Conservation (phyloP, 2,113 vertebrate genomes). For the Petrocephalus zakoni region DNA sequence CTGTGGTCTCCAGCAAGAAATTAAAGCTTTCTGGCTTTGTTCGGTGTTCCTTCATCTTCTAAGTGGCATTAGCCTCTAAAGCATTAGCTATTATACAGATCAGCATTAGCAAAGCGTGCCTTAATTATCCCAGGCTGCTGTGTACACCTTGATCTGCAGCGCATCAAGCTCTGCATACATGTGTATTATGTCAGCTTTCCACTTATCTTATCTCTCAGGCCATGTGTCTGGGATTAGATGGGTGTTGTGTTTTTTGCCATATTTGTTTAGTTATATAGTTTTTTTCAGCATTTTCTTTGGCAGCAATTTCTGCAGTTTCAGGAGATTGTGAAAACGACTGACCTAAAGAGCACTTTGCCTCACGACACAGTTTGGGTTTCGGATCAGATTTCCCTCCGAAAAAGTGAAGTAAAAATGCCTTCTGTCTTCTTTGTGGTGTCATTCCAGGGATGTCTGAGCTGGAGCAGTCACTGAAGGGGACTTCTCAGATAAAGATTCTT, state of each 20-base stretch:
- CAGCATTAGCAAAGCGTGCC: background rate
- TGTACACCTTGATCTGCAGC: background rate
- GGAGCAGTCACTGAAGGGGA: conserved; percentile 93
- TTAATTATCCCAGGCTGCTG: background rate
- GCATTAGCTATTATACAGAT: background rate
- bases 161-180: background rate
- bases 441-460: conserved; percentile 90
- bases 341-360: background rate
- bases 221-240: background rate
- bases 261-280: background rate
- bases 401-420: background rate
- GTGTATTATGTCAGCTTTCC: background rate
- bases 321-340: background rate
- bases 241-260: background rate
- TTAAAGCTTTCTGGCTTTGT: background rate
- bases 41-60: background rate
- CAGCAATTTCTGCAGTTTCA: background rate
- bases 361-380: background rate
- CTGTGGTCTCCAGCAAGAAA: background rate
- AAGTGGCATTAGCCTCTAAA: background rate
- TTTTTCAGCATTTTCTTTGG: background rate
- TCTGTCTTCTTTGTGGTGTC: conserved; percentile 15
- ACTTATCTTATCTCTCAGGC: background rate
- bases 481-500: conserved; percentile 95
- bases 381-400: background rate